phyloP scores from a whole-genome alignment of 2,888 invertebrate genomes.

The Heliconius cydno region DNA sequence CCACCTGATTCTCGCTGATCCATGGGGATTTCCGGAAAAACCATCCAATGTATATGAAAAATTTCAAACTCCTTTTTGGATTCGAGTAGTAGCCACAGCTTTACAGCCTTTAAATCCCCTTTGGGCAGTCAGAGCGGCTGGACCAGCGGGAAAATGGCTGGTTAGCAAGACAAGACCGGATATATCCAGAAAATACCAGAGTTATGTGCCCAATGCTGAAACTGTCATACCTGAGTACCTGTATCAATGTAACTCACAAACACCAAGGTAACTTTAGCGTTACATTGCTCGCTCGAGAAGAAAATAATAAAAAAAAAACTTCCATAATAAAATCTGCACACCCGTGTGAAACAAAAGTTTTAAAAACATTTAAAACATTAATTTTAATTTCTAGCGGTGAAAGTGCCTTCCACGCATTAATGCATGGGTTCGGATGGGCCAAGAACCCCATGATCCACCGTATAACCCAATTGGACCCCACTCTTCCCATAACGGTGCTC shows the following conservation, averaged over 20 bases:
- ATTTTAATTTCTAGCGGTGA: constrained; percentile 88
- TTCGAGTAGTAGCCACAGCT: constrained; percentile 89
- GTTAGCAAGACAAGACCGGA: constrained; percentile 95
- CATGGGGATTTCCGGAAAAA: constrained; percentile 91
- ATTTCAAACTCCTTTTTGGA: constrained; percentile 90
- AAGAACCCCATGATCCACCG: constrained; percentile 96
- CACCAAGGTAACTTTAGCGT: constrained; percentile 86
- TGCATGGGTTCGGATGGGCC: constrained; percentile 96
- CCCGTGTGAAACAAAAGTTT: neutral
- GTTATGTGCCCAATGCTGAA: constrained; percentile 85
- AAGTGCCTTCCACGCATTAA: constrained; percentile 94
- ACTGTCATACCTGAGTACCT: constrained; percentile 93
- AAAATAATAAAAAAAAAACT: no score
- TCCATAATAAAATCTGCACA: neutral
- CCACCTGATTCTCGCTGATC: constrained; percentile 97
- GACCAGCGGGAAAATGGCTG: constrained; percentile 94
- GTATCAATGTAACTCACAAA: constrained; percentile 97
- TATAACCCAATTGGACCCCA: constrained; percentile 85
- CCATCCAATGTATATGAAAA: constrained; percentile 84
- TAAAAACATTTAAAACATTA: neutral
- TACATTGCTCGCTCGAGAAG: no score
- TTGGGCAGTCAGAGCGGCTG: constrained; percentile 94
- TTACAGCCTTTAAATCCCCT: constrained; percentile 95
- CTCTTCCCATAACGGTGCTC: constrained; percentile 93
- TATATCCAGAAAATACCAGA: constrained; percentile 91